Evolutionary conservation across 2,113 vertebrate genomes (phyloP).

Genomic region (Synodontis membranacea): DNA sequence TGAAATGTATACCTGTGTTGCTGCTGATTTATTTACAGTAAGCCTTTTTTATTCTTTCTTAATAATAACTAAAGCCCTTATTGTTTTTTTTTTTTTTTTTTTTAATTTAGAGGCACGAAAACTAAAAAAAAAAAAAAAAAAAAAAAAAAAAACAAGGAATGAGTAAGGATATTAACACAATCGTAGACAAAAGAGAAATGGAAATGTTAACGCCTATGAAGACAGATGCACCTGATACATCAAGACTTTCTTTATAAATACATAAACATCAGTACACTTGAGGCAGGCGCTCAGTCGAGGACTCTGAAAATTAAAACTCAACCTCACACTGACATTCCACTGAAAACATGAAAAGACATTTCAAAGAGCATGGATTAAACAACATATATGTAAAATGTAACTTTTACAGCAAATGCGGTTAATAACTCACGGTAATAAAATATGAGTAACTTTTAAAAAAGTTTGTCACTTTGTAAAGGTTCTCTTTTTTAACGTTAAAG

Average conservation of each 20-base stretch:
- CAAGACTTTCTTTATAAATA: constrained; percentile 40
- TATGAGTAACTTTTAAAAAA: constrained; percentile 18
- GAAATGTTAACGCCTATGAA: background rate
- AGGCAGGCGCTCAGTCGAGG: constrained; percentile 15
- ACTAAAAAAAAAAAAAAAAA: constrained; percentile 32
- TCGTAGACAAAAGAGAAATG: constrained; percentile 28
- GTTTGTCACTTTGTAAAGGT: background rate
- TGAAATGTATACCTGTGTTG: background rate
- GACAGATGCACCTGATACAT: background rate
- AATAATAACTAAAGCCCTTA: constrained; percentile 56
- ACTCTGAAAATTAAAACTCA: constrained; percentile 42
- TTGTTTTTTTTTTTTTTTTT: constrained; percentile 42
- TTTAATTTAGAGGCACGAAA: constrained; percentile 46
- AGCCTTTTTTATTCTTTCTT: constrained; percentile 62
- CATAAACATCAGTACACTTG: background rate
- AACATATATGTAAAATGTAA: background rate
- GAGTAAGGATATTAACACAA: constrained; percentile 16
- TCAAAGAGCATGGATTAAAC: background rate
- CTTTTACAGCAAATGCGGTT: background rate
- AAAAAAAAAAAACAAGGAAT: too few species aligned
- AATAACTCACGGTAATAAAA: constrained; percentile 31
- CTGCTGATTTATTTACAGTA: constrained; percentile 45
- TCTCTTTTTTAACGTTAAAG: background rate
- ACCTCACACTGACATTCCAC: constrained; percentile 18
- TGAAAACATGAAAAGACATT: background rate